Conservation (phyloP, 2,888 invertebrate species). For the Nemotelus nigrinus region DNA sequence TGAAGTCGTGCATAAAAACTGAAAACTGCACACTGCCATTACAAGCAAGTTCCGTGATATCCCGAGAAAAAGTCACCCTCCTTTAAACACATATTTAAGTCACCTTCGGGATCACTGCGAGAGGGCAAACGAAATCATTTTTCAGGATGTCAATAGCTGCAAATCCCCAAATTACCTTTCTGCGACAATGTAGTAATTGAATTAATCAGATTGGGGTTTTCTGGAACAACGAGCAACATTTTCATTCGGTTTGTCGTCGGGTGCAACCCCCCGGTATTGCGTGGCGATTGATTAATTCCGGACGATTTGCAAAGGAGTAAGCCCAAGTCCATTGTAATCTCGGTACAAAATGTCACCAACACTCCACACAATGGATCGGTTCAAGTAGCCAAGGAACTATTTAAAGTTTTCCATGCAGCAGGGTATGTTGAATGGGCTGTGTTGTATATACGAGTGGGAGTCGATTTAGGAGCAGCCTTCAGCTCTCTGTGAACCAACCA, state of each 20-base stretch:
- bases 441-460: background rate
- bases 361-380: constrained; percentile 18
- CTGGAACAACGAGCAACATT: constrained; percentile 7
- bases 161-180: constrained; percentile 40
- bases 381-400: background rate
- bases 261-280: constrained; percentile 31
- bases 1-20: constrained; percentile 7
- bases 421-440: constrained; percentile 1
- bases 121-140: constrained; percentile 33
- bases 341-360: constrained; percentile 34
- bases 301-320: constrained; percentile 36
- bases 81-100: constrained; percentile 5
- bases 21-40: constrained; percentile 32
- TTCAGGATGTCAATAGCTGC: constrained; percentile 41
- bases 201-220: constrained; percentile 36
- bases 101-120: constrained; percentile 25
- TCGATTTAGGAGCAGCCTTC: background rate
- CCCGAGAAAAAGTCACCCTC: constrained; percentile 22
- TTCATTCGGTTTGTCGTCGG: background rate
- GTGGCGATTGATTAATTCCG: constrained; percentile 38
- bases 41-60: constrained; percentile 10
- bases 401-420: constrained; percentile 29
- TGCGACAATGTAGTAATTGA: constrained; percentile 41
- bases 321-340: constrained; percentile 23
- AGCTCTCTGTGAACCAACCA: background rate